Evolutionary conservation across 2,888 invertebrate genomes (phyloP), one percentile per base, ranked within the genome.

Genomic region (Resseliella maxima): DNA sequence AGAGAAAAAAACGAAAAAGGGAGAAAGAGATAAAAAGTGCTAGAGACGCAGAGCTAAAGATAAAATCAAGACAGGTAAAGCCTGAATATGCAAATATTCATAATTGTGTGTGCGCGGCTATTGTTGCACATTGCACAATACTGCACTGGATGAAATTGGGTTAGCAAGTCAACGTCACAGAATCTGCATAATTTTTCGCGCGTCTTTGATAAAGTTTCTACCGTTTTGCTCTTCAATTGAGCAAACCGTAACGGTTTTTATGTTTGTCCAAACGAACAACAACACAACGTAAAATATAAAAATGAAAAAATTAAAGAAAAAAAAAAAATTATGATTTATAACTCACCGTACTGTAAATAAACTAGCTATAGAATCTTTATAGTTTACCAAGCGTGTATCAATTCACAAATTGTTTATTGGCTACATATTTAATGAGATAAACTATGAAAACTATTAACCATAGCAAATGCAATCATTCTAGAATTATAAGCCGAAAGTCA

Each of bases 301-400:
- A 50, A 50, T 41, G 41, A 41, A 41, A 5, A 41, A 41, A 41
- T 8, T 8, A 59, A 24, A 24, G 24, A 59, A 59, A 59, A 59
- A 59, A 59, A 59, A 59, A 59, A n/a, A 41, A 41, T 41, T 12
- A 27, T 27, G 72, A 72, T 72, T 31, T 35, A 35, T 21, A 72
- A 31, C 72, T 72, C n/a, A 31, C 1, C 15, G 59, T 59, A 59
- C 59, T 59, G 72, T 72, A 72, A 72, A 72, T 72, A 72, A 35
- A 72, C 72, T 72, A 72, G 72, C 31, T 41, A 72, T 72, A 72
- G 72, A 72, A 72, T 72, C 15, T 41, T 41, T 41, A 31, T 72
- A 72, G 72, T 18, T 72, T 0, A 72, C 31, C 31, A 21, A 24
- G 2, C 50, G 10, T 2, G 50, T 12, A 18, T 50, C 24, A 24